phyloP scores from a whole-genome alignment of 2,888 invertebrate genomes.

The Drosophila mulleri region DNA sequence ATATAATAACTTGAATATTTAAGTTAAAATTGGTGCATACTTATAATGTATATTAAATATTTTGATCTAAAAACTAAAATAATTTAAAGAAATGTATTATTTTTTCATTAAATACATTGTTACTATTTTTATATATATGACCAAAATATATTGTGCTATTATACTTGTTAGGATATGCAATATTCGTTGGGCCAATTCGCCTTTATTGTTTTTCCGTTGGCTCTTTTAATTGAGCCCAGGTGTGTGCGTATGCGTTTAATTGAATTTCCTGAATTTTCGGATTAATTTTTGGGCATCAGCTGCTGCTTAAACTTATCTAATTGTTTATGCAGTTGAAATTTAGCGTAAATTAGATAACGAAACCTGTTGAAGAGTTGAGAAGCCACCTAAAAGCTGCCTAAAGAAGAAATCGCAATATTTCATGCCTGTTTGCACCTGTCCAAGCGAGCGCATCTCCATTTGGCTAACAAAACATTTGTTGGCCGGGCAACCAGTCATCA shows the following conservation, averaged over 20 bases:
- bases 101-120: background rate
- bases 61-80: no score
- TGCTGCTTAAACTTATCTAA: constrained; percentile 31
- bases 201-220: background rate
- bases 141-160: background rate
- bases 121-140: no score
- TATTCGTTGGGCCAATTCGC: background rate
- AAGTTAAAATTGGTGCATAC: no score
- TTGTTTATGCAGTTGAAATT: constrained; percentile 23
- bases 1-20: no score
- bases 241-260: constrained; percentile 43
- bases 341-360: background rate
- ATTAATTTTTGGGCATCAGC: constrained; percentile 25
- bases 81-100: no score
- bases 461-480: constrained; percentile 17
- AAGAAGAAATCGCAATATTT: background rate
- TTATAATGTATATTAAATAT: no score
- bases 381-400: background rate
- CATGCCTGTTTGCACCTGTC: constrained; percentile 35
- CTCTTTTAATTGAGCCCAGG: constrained; percentile 46
- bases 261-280: constrained; percentile 41
- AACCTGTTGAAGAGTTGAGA: background rate
- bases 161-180: constrained; percentile 4
- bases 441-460: background rate
- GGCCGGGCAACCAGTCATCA: constrained; percentile 44